phyloP scores from a whole-genome alignment of 2,797 vertebrate genomes.

The Tauraco hartlaubi region DNA sequence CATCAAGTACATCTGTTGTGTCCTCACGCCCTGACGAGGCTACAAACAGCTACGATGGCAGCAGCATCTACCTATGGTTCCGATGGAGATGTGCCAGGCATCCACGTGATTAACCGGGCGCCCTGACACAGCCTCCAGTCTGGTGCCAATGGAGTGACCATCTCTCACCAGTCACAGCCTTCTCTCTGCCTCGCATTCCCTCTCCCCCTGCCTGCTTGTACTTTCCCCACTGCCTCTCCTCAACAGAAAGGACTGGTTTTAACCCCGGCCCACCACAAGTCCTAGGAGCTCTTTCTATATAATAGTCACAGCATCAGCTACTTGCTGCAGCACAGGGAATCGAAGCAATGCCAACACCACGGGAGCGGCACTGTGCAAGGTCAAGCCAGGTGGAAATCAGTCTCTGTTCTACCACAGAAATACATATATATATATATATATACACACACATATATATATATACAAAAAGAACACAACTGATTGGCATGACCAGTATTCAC shows the following conservation, averaged over 20 bases:
- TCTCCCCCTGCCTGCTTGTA: fast-evolving
- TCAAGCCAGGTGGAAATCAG: neutral
- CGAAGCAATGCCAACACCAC: neutral
- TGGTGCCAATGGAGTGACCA: fast-evolving
- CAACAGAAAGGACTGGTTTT: neutral
- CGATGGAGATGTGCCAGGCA: neutral
- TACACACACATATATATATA: too few relatives aligned
- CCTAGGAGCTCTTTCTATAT: neutral
- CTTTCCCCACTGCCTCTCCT: neutral
- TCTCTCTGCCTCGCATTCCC: fast-evolving
- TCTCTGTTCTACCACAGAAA: neutral
- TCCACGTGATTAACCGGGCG: neutral
- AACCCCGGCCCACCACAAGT: neutral
- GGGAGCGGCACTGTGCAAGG: neutral
- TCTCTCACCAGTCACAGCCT: neutral
- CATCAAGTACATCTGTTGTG: neutral
- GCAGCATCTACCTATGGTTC: neutral
- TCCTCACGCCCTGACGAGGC: neutral
- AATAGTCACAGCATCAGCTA: neutral
- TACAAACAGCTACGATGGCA: neutral
- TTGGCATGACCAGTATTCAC: neutral
- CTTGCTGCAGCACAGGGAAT: neutral
- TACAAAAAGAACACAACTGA: neutral
- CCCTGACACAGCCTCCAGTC: fast-evolving
- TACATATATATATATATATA: too few relatives aligned